Conservation (phyloP, 2,888 invertebrate species). For the Cremastinae sp. region DNA sequence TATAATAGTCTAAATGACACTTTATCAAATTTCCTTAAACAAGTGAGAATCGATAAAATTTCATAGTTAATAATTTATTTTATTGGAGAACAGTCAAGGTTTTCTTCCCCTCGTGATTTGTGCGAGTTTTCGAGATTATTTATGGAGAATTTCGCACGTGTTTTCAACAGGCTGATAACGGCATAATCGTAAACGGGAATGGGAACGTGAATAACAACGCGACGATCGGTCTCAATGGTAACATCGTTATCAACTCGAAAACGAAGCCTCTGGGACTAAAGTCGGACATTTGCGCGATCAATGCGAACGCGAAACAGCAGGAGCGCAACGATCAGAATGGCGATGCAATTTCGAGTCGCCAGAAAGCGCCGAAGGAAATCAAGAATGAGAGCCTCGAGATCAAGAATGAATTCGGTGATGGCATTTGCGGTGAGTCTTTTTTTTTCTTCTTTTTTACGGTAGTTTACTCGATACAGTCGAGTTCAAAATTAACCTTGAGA, state of each 20-base stretch:
- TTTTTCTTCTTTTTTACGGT: background rate
- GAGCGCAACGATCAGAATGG: constrained; percentile 67
- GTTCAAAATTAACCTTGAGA: too few relatives aligned
- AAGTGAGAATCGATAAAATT: too few relatives aligned
- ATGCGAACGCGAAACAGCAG: constrained; percentile 63
- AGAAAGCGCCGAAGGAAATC: constrained; percentile 62
- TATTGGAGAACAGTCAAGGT: too few relatives aligned
- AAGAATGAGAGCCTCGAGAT: constrained; percentile 68
- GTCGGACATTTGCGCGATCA: constrained; percentile 64
- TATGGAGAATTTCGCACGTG: too few relatives aligned
- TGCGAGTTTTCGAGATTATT: constrained; percentile 1
- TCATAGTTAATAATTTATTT: too few relatives aligned
- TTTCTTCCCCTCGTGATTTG: background rate
- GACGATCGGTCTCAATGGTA: constrained; percentile 69
- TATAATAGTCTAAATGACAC: too few relatives aligned
- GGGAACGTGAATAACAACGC: constrained; percentile 68
- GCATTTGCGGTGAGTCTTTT: constrained; percentile 71
- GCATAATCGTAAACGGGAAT: constrained; percentile 67
- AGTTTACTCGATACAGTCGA: too few relatives aligned
- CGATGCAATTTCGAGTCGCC: constrained; percentile 64
- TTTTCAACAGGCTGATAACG: constrained; percentile 79
- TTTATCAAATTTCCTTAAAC: too few relatives aligned
- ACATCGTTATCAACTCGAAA: constrained; percentile 65
- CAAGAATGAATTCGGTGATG: constrained; percentile 70
- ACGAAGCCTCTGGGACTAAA: constrained; percentile 52